Evolutionary conservation across 2,888 invertebrate genomes (phyloP), one percentile per base, ranked within the genome.

Genomic region (Leistus spinibarbis): DNA sequence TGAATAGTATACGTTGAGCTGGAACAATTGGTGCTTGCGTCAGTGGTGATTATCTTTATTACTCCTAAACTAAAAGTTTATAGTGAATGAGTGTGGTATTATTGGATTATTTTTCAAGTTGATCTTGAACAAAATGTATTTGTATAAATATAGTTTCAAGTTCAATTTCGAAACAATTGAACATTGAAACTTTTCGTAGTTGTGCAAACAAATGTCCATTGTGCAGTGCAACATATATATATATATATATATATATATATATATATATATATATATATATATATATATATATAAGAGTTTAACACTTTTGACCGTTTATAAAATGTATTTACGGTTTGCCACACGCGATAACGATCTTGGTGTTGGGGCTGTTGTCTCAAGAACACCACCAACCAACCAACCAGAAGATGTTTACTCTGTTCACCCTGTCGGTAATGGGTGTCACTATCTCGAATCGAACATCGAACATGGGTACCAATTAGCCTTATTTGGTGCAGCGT

Each of bases 381-480:
- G 72, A 23, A 64, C 64, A 64, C 64, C 64, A 24, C 27, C 40
- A 40, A 40, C 40, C 40, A 40, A 40, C 40, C 40, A 40, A 40
- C 40, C 40, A 40, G 64, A 64, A 64, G 64, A 64, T 64, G 64
- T 64, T 64, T 64, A 16, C 64, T 20, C 13, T 16, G 27, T 23
- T 10, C 64, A 16, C 64, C 64, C 64, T 23, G 16, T 13, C 20
- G 24, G 22, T 63, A 63, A 63, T 63, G 63, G 63, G n/a, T 27
- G 16, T 13, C 64, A 22, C 64, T 64, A 64, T 64, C 64, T 20
- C 64, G 16, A 10, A 64, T 64, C 64, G 20, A 40, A 27, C 23
- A 20, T 17, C 24, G 23, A 60, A 72, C 72, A 72, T 53, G 72
- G 57, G 57, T 72, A 72, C 72, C 72, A 72, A 72, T 72, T 72